These are phyloP conservation scores for Donacobius atricapilla DNA, from an alignment of 2,113 vertebrate species.

Conservation along the genomic window DNA sequence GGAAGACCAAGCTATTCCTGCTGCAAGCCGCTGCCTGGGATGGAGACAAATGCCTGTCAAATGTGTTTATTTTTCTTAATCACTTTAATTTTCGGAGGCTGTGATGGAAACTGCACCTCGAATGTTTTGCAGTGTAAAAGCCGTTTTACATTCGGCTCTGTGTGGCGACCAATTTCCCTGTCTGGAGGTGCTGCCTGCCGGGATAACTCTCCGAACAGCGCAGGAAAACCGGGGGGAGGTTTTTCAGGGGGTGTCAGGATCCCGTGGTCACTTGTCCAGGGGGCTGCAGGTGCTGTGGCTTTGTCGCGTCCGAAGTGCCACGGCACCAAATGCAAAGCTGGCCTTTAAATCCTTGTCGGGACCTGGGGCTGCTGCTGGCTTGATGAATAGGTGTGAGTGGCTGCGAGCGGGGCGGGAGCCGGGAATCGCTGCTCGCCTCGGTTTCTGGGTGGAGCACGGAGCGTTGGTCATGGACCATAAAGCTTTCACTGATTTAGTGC, in stretches of 20 bases:
- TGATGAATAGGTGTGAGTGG: not conserved
- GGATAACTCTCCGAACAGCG: not conserved
- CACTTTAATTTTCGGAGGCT: not conserved
- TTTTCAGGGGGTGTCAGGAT: fast-evolving
- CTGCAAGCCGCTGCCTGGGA: not conserved
- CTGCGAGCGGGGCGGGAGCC: not conserved
- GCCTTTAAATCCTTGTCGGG: not conserved
- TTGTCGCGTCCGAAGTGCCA: not conserved
- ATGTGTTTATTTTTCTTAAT: slow-evolving; percentile 1
- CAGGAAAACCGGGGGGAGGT: not conserved
- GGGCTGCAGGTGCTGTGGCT: not conserved
- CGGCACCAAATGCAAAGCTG: not conserved
- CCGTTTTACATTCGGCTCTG: not conserved
- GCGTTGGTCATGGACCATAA: slow-evolving; percentile 28
- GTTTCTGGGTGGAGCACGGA: slow-evolving; percentile 54
- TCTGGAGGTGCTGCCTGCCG: not conserved
- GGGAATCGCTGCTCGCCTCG: not conserved
- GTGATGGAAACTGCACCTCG: not conserved
- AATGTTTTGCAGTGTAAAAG: not conserved
- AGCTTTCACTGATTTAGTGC: not conserved
- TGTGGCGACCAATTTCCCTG: not conserved
- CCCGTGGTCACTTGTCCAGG: not conserved
- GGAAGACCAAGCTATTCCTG: slow-evolving; percentile 45
- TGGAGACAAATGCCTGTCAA: not conserved
- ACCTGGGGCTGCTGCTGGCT: not conserved